Percentiles rank a stretch among this genome's conserved stretches.
phyloP scores from a whole-genome alignment of 1,140 invertebrate genomes.

The Brachionus asplanchnoidis region DNA sequence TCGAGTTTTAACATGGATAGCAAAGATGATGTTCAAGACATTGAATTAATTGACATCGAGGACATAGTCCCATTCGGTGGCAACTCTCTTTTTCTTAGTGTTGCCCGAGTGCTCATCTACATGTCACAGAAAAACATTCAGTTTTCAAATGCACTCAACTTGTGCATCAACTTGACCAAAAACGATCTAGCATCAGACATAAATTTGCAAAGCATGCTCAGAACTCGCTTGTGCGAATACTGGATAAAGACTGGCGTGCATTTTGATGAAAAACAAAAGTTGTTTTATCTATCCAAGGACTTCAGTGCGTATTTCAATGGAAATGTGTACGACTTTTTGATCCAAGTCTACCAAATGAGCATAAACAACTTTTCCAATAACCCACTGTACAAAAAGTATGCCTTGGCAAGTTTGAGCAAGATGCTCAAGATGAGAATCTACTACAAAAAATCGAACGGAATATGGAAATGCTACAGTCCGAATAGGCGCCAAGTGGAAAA shows the following conservation, averaged over 20 bases:
- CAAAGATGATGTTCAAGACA: slow-evolving; percentile 9
- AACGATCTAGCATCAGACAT: slow-evolving; percentile 25
- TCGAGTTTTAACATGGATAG: background rate
- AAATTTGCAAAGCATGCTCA: background rate
- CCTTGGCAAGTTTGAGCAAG: background rate
- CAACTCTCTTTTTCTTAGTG: slow-evolving; percentile 12
- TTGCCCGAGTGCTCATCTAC: slow-evolving; percentile 19
- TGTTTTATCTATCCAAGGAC: background rate
- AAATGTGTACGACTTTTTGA: slow-evolving; percentile 39
- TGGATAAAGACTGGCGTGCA: background rate
- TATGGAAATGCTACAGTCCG: slow-evolving; percentile 21
- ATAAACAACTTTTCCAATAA: slow-evolving; percentile 38
- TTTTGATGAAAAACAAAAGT: slow-evolving; percentile 9
- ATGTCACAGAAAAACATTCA: background rate
- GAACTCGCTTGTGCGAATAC: slow-evolving; percentile 17
- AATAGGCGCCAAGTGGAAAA: background rate
- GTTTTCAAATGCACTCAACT: background rate
- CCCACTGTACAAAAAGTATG: slow-evolving; percentile 35
- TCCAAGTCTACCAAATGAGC: slow-evolving; percentile 39
- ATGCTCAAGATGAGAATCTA: slow-evolving; percentile 29
- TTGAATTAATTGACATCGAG: slow-evolving; percentile 35
- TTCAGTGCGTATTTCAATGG: slow-evolving; percentile 6
- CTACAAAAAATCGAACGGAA: slow-evolving; percentile 22
- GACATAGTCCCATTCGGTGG: slow-evolving; percentile 30
- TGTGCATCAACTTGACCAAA: background rate